Evolutionary conservation across 2,797 vertebrate species (phyloP), one percentile per base, ranked within the genome.

Genomic region (Melanogrammus aeglefinus): DNA sequence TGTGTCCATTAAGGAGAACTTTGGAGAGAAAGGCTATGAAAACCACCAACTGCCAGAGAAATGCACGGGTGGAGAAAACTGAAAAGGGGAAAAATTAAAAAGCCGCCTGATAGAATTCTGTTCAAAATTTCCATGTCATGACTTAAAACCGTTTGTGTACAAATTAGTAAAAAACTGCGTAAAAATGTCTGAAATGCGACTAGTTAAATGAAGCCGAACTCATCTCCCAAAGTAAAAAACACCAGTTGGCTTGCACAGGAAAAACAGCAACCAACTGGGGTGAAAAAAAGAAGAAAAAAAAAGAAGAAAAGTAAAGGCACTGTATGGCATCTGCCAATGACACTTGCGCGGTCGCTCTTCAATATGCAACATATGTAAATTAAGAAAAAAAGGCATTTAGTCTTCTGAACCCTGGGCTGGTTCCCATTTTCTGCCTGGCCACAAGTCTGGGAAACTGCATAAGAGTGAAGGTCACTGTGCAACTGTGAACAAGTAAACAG

Each of bases 111-210:
- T 97, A 97, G 96, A 95, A 93, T 93, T 93, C 91, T 87, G 91
- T 92, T 95, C 91, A 95, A 95, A 94, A 91, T 95, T 92, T 94
- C 93, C 93, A 96, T 95, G 82, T 96, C 94, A 96, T 94, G 96
- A 98, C 97, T 99, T 97, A 99, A 98, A 99, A 99, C 96, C 93
- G 94, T 92, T 94, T 96, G 97, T 98, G 96, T 99, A 99, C 97
- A 99, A 99, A 98, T 96, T 94, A 95, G 97, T 99, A 98, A 98
- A 95, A 99, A 99, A 99, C 96, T 95, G 96, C 96, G 94, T 97
- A 97, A 98, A 94, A 98, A 97, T 98, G 95, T 95, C 96, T 97
- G 96, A 97, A 98, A 97, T 97, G 97, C 97, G 96, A 96, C 97
- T 96, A 96, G 96, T 97, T 96, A 97, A 97, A 96, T 97, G 95